phyloP scores from a whole-genome alignment of 2,888 invertebrate species.

The Ganaspis brasiliensis region DNA sequence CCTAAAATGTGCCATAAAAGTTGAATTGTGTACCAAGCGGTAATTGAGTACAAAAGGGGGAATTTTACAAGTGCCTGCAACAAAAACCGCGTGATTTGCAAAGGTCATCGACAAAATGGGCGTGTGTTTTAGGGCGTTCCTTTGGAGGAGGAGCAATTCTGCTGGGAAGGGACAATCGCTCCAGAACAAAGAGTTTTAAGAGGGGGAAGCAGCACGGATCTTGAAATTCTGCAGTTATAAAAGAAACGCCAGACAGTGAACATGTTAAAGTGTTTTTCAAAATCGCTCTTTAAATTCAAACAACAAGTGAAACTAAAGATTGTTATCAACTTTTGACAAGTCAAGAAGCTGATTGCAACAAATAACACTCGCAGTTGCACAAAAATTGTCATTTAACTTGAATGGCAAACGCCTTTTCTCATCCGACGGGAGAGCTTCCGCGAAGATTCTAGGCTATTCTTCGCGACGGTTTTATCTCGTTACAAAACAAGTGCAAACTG shows the following conservation, averaged over 20 bases:
- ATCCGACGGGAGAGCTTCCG: conserved; percentile 18
- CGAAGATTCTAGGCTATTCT: not conserved
- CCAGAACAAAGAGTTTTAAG: conserved; percentile 47
- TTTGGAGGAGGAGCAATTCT: conserved; percentile 46
- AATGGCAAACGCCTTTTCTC: not conserved
- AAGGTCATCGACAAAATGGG: conserved; percentile 26
- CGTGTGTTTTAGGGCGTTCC: conserved; percentile 47
- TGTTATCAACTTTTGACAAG: not conserved
- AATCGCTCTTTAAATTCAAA: not conserved
- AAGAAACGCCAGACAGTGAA: conserved; percentile 52
- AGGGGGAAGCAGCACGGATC: conserved; percentile 51
- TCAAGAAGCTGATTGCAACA: not conserved
- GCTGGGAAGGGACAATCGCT: conserved; percentile 41
- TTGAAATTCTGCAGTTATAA: conserved; percentile 55
- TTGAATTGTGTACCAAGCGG: not conserved
- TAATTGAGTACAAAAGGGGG: not conserved
- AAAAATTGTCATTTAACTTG: conserved; percentile 1
- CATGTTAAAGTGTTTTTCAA: conserved; percentile 46
- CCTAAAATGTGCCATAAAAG: not conserved
- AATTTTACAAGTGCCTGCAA: conserved; percentile 5
- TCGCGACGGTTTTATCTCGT: conserved; percentile 18
- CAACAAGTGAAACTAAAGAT: not conserved
- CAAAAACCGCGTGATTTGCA: conserved; percentile 22
- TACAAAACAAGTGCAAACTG: conserved; percentile 40
- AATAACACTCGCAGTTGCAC: not conserved